Evolutionary conservation across 2,888 invertebrate species (phyloP), one percentile per base, ranked within the genome.

Genomic region (Xestoiulus laeticollis): DNA sequence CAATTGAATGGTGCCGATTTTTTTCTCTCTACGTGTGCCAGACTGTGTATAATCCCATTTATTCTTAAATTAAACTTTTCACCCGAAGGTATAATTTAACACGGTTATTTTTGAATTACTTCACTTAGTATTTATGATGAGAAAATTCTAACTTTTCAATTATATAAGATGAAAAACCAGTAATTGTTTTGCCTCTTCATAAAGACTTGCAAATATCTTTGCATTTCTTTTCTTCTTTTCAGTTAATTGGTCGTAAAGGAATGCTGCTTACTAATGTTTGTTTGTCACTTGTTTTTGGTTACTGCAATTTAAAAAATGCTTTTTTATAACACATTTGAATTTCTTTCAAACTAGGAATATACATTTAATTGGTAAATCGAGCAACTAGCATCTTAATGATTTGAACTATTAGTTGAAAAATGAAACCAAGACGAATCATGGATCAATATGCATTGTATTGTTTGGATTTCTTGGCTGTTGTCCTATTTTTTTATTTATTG

Each of bases 111-210:
- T n/a, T 59, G 59, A n/a, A 8, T 59, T 59, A 59, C 22, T 59
- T 59, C n/a, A 59, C n/a, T 22, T 59, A 59, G 48, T 8, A 59
- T 59, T 59, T 59, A 59, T 59, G 59, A 59, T 59, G 59, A 59
- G 59, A 59, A 59, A 59, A 59, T 59, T n/a, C 59, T 59, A n/a
- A 59, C 22, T 59, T 22, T 59, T 59, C 2, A 59, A 22, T 59
- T 59, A 59, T 59, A 22, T 59, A n/a, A 22, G 4, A 59, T 22
- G 59, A 59, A 59, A 59, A 59, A 59, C 59, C n/a, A 19, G 59
- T 22, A 59, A 59, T 59, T 22, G 59, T 59, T 59, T 59, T 59
- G 59, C 59, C n/a, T 59, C 59, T n/a, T 59, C 59, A 59, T n/a
- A 22, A n/a, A 59, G 59, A 59, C 59, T 22, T 22, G n/a, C 59